These are phyloP conservation scores for Uropsilus gracilis DNA, from an alignment of 2,113 vertebrate species.

Conservation along the genomic window DNA sequence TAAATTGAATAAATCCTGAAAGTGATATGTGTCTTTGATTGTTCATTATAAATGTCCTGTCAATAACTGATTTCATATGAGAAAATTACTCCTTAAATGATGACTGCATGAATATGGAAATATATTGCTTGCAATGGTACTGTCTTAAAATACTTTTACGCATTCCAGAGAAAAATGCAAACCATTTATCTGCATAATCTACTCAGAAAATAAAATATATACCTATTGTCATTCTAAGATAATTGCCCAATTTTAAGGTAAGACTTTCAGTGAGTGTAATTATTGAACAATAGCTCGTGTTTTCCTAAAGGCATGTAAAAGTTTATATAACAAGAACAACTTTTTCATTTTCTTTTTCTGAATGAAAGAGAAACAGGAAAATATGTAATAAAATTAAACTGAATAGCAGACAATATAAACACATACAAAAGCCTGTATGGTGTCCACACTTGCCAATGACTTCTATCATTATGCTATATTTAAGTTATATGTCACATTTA, in stretches of 20 bases:
- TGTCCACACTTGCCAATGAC: not conserved
- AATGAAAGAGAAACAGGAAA: not conserved
- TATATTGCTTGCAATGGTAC: not conserved
- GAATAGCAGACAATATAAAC: not conserved
- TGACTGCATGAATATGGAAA: not conserved
- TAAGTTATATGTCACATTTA: not conserved
- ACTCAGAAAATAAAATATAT: slow-evolving; percentile 19
- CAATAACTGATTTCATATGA: not conserved
- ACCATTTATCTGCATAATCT: not conserved
- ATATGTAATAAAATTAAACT: not conserved
- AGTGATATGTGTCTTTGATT: not conserved
- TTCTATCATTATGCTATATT: not conserved
- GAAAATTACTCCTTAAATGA: not conserved
- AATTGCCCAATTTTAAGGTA: not conserved
- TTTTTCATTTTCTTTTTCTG: not conserved
- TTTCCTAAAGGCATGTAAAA: slow-evolving; percentile 1
- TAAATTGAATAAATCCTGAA: not conserved
- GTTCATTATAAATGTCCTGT: not conserved
- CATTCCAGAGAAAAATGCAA: not conserved
- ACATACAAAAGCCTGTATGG: not conserved
- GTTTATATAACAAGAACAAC: not conserved
- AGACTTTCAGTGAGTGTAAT: not conserved
- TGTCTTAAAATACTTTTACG: not conserved
- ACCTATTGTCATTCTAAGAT: not conserved
- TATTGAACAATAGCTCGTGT: not conserved